phyloP scores from a whole-genome alignment of 1,140 invertebrate genomes.

The Zaprionus vittiger region DNA sequence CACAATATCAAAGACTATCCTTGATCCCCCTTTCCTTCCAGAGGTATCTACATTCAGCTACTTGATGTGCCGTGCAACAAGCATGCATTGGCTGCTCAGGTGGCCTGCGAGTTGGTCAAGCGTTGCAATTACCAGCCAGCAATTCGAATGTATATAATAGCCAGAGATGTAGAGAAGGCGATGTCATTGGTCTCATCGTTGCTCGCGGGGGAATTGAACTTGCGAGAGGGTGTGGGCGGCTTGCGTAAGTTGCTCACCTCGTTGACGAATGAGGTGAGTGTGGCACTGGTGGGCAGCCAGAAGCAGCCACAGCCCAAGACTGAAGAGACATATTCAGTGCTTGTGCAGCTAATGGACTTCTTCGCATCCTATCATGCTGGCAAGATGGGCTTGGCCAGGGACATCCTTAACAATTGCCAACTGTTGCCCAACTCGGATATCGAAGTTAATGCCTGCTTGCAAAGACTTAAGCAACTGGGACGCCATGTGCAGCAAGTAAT shows the following conservation, averaged over 20 bases:
- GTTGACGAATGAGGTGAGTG: neutral
- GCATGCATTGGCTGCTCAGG: neutral
- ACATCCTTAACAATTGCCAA: neutral
- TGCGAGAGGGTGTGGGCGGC: neutral
- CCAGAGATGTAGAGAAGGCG: neutral
- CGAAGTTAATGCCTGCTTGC: neutral
- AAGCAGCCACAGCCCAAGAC: neutral
- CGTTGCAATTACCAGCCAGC: neutral
- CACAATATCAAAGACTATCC: neutral
- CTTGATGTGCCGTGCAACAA: neutral
- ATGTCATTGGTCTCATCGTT: neutral
- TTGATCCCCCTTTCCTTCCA: neutral
- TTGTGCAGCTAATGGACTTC: neutral
- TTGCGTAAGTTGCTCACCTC: neutral
- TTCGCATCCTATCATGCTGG: neutral
- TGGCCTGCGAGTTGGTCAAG: neutral
- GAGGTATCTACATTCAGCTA: constrained; percentile 2
- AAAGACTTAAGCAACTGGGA: neutral
- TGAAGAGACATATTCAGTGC: neutral
- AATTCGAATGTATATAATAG: constrained; percentile 1
- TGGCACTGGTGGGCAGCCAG: neutral
- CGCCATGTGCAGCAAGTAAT: neutral
- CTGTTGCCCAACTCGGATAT: neutral
- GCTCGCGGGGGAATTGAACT: neutral
- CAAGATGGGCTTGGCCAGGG: neutral